Evolutionary conservation across 2,888 invertebrate species (phyloP).

Genomic region (Drosophila paranaensis): DNA sequence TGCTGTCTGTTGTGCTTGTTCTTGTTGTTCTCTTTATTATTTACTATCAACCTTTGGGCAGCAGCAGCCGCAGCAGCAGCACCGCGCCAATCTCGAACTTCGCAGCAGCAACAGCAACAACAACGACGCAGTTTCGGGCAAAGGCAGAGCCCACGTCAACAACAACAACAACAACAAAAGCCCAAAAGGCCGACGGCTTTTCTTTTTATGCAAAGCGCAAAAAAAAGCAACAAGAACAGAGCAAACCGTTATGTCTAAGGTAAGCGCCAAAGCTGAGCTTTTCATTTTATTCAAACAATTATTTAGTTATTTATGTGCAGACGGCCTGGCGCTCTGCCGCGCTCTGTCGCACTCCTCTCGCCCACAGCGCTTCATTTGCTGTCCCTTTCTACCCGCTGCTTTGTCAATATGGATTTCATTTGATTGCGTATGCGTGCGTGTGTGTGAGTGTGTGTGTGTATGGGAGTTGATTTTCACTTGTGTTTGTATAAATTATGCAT

Average conservation of each 20-base stretch:
- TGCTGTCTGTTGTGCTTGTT: not conserved
- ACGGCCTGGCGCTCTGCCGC: slow-evolving; percentile 17
- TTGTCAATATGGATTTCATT: slow-evolving; percentile 65
- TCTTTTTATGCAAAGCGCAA: slow-evolving; percentile 20
- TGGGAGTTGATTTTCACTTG: slow-evolving; percentile 59
- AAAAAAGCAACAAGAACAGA: slow-evolving; percentile 10
- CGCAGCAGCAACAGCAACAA: slow-evolving; percentile 11
- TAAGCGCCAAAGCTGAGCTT: slow-evolving; percentile 55
- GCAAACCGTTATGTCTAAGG: slow-evolving; percentile 71
- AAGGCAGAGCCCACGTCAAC: slow-evolving; percentile 29
- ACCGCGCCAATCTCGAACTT: slow-evolving; percentile 19
- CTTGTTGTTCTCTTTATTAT: slow-evolving; percentile 11
- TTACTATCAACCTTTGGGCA: slow-evolving; percentile 26
- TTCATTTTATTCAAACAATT: slow-evolving; percentile 71
- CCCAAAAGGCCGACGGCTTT: slow-evolving; percentile 53
- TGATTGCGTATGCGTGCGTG: slow-evolving; percentile 43
- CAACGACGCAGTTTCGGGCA: slow-evolving; percentile 26
- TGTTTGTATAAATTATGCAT: slow-evolving; percentile 69
- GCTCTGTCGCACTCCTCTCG: slow-evolving; percentile 14
- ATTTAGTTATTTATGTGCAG: slow-evolving; percentile 60
- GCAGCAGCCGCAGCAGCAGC: not conserved
- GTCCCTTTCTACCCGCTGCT: slow-evolving; percentile 23
- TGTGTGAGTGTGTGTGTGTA: slow-evolving; percentile 5
- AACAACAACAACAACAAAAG: slow-evolving; percentile 30
- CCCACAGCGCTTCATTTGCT: slow-evolving; percentile 10